phyloP scores from a whole-genome alignment of 2,888 invertebrate species.

The Diarsia dahlii region DNA sequence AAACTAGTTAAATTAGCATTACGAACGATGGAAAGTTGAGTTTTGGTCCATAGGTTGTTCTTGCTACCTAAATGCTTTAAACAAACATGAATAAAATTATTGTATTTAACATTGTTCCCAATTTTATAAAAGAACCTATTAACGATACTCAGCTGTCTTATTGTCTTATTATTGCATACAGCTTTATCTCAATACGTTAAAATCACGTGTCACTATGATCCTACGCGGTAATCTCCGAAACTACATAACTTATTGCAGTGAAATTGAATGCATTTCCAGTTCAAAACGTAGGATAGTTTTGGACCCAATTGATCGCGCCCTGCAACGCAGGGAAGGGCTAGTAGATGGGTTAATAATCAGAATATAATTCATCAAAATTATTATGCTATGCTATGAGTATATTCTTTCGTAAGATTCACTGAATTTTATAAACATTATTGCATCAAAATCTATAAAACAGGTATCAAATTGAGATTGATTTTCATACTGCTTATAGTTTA shows the following conservation, averaged over 20 bases:
- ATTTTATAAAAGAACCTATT: neutral
- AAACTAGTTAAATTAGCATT: conserved; percentile 52
- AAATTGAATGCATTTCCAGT: neutral
- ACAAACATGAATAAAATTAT: neutral
- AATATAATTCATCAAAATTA: neutral
- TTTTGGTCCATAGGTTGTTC: conserved; percentile 17
- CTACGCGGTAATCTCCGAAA: neutral
- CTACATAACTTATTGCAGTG: neutral
- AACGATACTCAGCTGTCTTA: neutral
- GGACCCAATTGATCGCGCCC: no score
- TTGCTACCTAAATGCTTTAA: neutral
- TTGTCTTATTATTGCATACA: no score
- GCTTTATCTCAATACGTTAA: neutral
- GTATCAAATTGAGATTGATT: neutral
- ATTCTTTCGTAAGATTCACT: no score
- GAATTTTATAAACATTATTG: no score
- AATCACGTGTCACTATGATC: neutral
- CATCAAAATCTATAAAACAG: no score
- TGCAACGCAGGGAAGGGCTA: no score
- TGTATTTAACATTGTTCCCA: neutral
- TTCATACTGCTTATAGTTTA: neutral
- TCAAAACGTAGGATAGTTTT: neutral
- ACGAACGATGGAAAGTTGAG: conserved; percentile 24
- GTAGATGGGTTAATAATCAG: no score
- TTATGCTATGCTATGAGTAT: neutral